Percentiles rank a stretch among this genome's conserved stretches.
Conservation (phyloP, 1,140 invertebrate genomes). For the Prorops nasuta region DNA sequence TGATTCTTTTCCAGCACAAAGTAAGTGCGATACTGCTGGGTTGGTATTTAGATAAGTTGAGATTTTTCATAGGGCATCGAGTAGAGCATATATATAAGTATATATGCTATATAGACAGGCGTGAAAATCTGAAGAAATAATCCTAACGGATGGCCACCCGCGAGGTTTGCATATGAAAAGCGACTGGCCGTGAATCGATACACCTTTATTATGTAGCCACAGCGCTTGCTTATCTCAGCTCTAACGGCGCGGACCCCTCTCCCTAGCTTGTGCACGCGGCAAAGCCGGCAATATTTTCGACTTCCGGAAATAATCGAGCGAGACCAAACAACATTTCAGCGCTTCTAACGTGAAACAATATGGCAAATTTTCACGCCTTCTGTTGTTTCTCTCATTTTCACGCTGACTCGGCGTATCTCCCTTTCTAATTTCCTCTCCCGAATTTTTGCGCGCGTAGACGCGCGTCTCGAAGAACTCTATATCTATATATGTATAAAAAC, state of each 20-base stretch:
- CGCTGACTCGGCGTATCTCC: slow-evolving; percentile 24
- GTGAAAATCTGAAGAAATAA: slow-evolving; percentile 47
- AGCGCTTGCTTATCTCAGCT: slow-evolving; percentile 53
- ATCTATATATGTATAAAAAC: too few relatives aligned
- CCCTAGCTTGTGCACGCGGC: slow-evolving; percentile 18
- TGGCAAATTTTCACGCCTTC: slow-evolving; percentile 41
- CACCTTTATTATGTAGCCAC: slow-evolving; percentile 53
- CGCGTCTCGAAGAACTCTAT: neutral
- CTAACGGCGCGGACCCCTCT: slow-evolving; percentile 11
- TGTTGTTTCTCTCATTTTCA: slow-evolving; percentile 18
- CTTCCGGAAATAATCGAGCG: slow-evolving; percentile 46
- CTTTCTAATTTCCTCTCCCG: neutral
- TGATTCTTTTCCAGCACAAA: too few relatives aligned
- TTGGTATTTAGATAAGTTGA: too few relatives aligned
- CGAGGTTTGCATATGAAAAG: slow-evolving; percentile 57
- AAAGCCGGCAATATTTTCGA: slow-evolving; percentile 53
- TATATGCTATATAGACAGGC: too few relatives aligned
- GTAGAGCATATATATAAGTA: too few relatives aligned
- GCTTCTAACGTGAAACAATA: slow-evolving; percentile 55
- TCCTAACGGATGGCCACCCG: slow-evolving; percentile 53
- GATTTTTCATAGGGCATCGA: too few relatives aligned
- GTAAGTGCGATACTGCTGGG: too few relatives aligned
- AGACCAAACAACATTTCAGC: too few relatives aligned
- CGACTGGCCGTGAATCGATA: slow-evolving; percentile 48
- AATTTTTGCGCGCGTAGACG: slow-evolving; percentile 4